These are phyloP conservation scores for Bradypus variegatus DNA, from an alignment of 2,797 vertebrate species.

Conservation along the genomic window DNA sequence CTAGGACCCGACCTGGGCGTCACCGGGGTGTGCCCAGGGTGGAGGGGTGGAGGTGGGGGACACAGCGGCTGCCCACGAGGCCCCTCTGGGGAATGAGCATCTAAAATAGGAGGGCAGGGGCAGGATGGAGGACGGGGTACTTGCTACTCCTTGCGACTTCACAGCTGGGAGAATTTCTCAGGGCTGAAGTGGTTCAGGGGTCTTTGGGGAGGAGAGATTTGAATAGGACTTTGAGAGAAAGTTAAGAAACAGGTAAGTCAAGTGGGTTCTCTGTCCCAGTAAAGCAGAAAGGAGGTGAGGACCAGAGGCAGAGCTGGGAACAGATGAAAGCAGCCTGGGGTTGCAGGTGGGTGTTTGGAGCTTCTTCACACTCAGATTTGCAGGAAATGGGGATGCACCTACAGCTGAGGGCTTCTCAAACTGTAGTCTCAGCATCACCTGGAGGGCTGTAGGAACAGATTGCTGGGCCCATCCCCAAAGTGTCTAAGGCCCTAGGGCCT, in stretches of 20 bases:
- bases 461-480: rapidly evolving
- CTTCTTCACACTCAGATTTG: background rate
- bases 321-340: background rate
- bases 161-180: background rate
- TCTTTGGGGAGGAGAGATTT: background rate
- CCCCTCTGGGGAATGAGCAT: background rate
- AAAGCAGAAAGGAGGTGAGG: background rate
- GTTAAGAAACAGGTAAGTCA: background rate
- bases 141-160: background rate
- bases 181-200: background rate
- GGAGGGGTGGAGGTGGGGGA: background rate
- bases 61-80: background rate
- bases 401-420: background rate
- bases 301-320: background rate
- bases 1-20: background rate
- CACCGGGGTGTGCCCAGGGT: background rate
- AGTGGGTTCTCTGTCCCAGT: background rate
- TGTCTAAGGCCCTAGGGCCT: rapidly evolving
- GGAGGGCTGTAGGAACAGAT: background rate
- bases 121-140: background rate
- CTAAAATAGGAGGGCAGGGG: background rate
- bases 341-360: too few relatives aligned
- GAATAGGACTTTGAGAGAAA: background rate
- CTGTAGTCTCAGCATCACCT: rapidly evolving
- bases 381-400: background rate